Evolutionary conservation across 2,888 invertebrate species (phyloP), one percentile per base, ranked within the genome.

Genomic region (Drosophila pegasa): DNA sequence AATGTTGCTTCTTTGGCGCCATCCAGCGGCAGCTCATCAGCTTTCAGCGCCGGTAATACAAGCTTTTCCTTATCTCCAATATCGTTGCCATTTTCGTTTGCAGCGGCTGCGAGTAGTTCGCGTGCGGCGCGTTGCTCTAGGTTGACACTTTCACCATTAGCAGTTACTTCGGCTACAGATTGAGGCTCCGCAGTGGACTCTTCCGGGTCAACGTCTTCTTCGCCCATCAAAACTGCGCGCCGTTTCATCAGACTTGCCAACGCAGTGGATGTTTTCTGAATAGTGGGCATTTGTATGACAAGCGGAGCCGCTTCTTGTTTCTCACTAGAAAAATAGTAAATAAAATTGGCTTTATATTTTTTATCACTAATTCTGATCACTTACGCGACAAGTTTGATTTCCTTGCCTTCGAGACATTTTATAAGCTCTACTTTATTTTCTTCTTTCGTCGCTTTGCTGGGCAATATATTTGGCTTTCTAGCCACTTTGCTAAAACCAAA

Each of bases 361-460:
- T 5, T 6, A 14, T 14, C 0, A 35, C 3, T 0, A 3, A 18
- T 27, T 12, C 6, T 43, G 0, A 12, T 0, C 41, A 93, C 94
- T 93, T 93, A 96, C 96, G 95, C 95, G 54, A 95, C 93, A 37
- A 96, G 93, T 94, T 96, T 96, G 47, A 97, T 96, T 50, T 95
- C 93, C 85, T 96, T 94, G 22, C 94, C 95, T 92, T 97, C 96
- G 3, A 97, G 92, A 87, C 95, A 96, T 87, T 96, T 95, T 61
- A 97, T 96, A 50, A 95, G 94, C 85, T 97, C 95, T 9, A 91
- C 78, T 79, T 93, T 94, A 80, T 93, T 93, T 62, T 94, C 94
- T 59, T 93, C 92, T 51, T 92, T 91, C n/a, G 88, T 80, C 51
- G 58, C 54, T 68, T 90, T 90, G 33, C 51, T 72, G 3, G 78